Conservation (phyloP, 2,888 invertebrate genomes). For the Rotaria sp. region DNA sequence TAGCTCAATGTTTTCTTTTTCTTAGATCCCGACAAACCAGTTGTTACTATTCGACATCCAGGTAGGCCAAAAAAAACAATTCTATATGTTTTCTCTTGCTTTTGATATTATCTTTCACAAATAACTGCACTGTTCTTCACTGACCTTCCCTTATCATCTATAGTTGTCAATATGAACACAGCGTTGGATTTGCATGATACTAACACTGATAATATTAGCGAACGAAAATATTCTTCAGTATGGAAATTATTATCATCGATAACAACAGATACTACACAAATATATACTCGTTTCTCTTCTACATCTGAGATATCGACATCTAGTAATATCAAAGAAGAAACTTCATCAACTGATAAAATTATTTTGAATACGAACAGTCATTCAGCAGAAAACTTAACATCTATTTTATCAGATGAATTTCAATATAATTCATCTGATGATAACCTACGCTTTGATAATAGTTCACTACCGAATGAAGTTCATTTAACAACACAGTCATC, state of each 20-base stretch:
- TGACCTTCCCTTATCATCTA: background rate
- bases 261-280: background rate
- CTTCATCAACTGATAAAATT: background rate
- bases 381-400: background rate
- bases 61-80: background rate
- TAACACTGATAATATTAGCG: background rate
- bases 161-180: background rate
- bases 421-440: background rate
- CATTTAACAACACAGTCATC: no score
- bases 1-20: background rate
- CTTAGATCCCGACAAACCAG: background rate
- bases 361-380: background rate
- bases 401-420: background rate
- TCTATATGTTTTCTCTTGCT: background rate
- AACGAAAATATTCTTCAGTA: background rate
- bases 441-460: background rate
- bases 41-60: background rate
- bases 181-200: background rate
- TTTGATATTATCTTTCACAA: background rate
- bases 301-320: no score
- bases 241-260: background rate
- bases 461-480: no score
- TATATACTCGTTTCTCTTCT: background rate
- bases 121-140: background rate
- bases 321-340: background rate